These are phyloP conservation scores for Saguinus midas DNA, from an alignment of 2,113 vertebrate genomes.

Conservation along the genomic window DNA sequence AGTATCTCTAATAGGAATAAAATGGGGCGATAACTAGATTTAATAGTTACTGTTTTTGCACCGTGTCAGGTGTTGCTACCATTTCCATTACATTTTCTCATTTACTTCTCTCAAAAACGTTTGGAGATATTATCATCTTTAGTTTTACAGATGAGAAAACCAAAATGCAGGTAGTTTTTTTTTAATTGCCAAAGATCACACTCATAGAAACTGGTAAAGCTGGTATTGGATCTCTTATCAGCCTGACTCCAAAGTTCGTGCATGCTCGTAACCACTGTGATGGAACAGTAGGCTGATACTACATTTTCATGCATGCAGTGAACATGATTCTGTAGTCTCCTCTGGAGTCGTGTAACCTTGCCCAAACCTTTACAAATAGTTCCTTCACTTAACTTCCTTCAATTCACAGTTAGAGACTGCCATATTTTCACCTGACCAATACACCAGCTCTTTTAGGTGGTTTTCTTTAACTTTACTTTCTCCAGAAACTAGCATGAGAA, in stretches of 20 bases:
- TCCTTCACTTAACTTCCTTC: neutral
- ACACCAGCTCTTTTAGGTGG: neutral
- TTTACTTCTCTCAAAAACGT: neutral
- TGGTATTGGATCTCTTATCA: neutral
- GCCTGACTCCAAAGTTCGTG: neutral
- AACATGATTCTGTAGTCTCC: neutral
- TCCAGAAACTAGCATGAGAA: slow-evolving; percentile 34
- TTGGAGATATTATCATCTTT: slow-evolving; percentile 26
- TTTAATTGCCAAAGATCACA: neutral
- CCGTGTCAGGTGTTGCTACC: neutral
- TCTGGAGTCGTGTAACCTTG: neutral
- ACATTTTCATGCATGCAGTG: neutral
- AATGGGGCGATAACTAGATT: neutral
- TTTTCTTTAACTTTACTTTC: slow-evolving; percentile 33
- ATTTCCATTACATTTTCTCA: slow-evolving; percentile 2
- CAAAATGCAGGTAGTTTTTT: neutral
- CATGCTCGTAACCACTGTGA: neutral
- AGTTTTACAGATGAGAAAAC: slow-evolving; percentile 1
- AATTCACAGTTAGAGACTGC: neutral
- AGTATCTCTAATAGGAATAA: neutral
- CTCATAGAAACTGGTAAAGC: neutral
- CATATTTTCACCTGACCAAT: neutral
- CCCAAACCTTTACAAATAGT: neutral
- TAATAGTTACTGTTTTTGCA: neutral
- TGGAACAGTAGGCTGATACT: neutral